Conservation (phyloP, 2,113 vertebrate species). For the Ondatra zibethicus region DNA sequence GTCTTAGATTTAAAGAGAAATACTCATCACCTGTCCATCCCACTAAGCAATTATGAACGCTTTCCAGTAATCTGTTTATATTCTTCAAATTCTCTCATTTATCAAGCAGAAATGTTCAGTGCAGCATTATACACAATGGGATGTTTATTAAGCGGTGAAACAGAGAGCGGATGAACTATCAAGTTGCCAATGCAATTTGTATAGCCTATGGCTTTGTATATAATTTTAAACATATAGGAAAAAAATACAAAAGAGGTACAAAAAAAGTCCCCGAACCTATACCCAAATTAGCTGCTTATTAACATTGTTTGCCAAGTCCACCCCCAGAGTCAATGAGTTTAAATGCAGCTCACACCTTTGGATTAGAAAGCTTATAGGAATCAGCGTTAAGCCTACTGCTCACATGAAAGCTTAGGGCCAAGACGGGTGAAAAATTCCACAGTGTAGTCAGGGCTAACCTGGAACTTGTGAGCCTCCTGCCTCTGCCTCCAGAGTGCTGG, state of each 20-base stretch:
- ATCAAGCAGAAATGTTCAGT: not conserved
- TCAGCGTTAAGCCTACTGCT: not conserved
- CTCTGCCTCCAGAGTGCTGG: not conserved
- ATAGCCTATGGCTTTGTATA: not conserved
- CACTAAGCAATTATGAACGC: not conserved
- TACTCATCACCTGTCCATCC: not conserved
- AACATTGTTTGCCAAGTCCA: not conserved
- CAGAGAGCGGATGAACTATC: not conserved
- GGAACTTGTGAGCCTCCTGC: not conserved
- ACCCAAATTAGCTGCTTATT: not conserved
- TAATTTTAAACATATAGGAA: slow-evolving; percentile 40
- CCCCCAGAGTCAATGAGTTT: not conserved
- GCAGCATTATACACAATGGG: not conserved
- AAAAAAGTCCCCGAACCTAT: slow-evolving; percentile 14
- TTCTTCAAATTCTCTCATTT: not conserved
- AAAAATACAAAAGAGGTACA: slow-evolving; percentile 15
- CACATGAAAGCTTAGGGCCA: not conserved
- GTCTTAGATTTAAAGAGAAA: slow-evolving; percentile 19
- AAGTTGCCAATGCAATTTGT: slow-evolving; percentile 13
- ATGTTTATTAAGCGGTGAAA: slow-evolving; percentile 7
- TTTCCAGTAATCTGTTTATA: not conserved
- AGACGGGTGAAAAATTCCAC: not conserved
- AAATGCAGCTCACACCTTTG: not conserved
- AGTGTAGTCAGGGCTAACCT: not conserved
- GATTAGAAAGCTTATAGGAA: not conserved